Base-by-base conservation (phyloP, 2,797 vertebrate species). In the Sebastes reedi region DNA sequence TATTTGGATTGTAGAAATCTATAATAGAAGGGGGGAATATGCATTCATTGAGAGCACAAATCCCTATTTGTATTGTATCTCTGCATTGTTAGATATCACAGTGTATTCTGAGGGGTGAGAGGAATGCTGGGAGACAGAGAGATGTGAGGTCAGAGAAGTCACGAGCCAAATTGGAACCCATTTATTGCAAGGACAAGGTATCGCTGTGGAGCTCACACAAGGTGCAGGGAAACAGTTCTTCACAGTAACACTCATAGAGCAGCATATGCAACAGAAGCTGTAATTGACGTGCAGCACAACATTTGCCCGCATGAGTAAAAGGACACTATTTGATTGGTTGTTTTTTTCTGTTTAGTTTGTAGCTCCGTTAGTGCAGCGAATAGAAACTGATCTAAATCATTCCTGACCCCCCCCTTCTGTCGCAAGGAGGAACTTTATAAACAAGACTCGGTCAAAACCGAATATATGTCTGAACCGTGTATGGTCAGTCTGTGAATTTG, bases 81-180 rank as follows among this genome's bases (percentile, higher is more conserved):
- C 58, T 72, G 22, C 58, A 75, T 58, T 30, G 50, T 85, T 56
- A 46, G 61, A 80, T 83, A 85, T 58, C 24, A 75, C 20, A 9
- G 18, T 81, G 25, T 46, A 22, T 32, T 73, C 2, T 56, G 16
- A 34, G 32, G 22, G 60, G 29, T 12, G 29, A 62, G 65, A 42
- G 27, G 32, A 72, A 79, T 27, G 58, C 56, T 52, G 29, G 27
- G 34, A 71, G 16, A 18, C 13, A 32, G 34, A 67, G 52, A 67
- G 39, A 72, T 74, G 55, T 69, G 39, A 69, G 58, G 77, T 78
- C 74, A 74, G 60, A 74, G 56, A 36, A 20, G 46, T 70, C 66
- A 69, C 1, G 0, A 60, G 62, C n/a, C 30, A 27, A 27, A 78
- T 72, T 27, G 82, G 46, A 84, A 68, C 46, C 54, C 7, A 14